These are phyloP conservation scores for Dasyprocta punctata DNA, from an alignment of 2,113 vertebrate genomes.

Conservation along the genomic window DNA sequence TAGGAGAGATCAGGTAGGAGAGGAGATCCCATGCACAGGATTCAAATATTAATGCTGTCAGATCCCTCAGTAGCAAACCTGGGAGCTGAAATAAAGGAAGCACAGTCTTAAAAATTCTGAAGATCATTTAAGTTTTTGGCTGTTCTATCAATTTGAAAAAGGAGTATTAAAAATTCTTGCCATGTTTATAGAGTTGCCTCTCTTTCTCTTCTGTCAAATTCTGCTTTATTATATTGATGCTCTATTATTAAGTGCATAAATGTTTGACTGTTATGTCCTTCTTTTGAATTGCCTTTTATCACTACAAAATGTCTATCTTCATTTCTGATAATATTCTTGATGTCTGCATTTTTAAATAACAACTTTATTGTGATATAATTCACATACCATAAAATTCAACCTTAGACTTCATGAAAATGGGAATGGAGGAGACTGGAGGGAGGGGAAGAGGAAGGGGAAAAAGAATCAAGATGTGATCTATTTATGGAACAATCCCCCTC, in stretches of 20 bases:
- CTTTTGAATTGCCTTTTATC: too few species aligned
- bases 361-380: neutral
- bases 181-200: neutral
- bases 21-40: neutral
- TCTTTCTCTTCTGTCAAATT: neutral
- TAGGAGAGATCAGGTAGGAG: neutral
- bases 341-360: neutral
- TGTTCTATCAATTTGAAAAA: neutral
- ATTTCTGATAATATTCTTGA: neutral
- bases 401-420: neutral
- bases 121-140: neutral
- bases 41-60: rapidly evolving
- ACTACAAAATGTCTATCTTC: neutral
- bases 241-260: too few species aligned
- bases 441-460: neutral
- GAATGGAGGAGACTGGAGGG: neutral
- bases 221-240: neutral
- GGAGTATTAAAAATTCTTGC: neutral
- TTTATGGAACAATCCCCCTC: neutral
- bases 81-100: neutral
- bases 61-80: neutral
- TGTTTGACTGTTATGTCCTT: neutral
- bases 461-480: neutral
- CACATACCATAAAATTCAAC: neutral
- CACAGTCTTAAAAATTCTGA: neutral